Evolutionary conservation across 2,113 vertebrate genomes (phyloP), one percentile per base, ranked within the genome.

Genomic region (Sebastes fasciatus): DNA sequence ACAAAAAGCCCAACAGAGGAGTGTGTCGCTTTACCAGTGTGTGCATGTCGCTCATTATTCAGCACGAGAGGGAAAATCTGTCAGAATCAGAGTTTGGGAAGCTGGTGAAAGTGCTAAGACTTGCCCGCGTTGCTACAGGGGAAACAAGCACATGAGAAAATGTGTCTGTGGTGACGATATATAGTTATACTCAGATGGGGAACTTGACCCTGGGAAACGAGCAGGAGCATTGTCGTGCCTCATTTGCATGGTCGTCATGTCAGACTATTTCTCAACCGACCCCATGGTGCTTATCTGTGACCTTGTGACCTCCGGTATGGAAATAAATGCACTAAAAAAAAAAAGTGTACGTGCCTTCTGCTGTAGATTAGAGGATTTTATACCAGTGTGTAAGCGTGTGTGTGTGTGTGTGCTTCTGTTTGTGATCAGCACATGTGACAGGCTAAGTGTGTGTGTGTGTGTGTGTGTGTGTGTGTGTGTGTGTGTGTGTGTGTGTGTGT

Each of bases 181-280:
- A 46, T 40, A 78, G 70, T 74, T 80, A 81, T 21, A 88, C 48
- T 64, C 75, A 89, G 85, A 94, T 88, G 86, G 16, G 91, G 93
- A 94, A 94, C 84, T 92, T 86, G 76, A 91, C 90, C 86, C 91
- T 94, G 93, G 89, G 92, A 94, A 93, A 88, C 7, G 42, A 82
- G 66, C 79, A 63, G 26, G 1, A 57, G 69, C 61, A n/a, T 82
- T 17, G 40, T 13, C 46, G 70, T 65, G 66, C 21, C 65, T 89
- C 51, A 89, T 86, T 89, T 89, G 82, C 82, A 90, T 86, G 40
- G 58, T 84, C 55, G 54, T 66, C 79, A 69, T 75, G 67, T 80
- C 49, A 81, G 58, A 55, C 23, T n/a, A 23, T 80, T 83, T 85
- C 66, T 62, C 65, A 54, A 61, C 80, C 49, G 52, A 54, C 12